Evolutionary conservation across 2,888 invertebrate genomes (phyloP).

Genomic region (Epistrophe eligans): DNA sequence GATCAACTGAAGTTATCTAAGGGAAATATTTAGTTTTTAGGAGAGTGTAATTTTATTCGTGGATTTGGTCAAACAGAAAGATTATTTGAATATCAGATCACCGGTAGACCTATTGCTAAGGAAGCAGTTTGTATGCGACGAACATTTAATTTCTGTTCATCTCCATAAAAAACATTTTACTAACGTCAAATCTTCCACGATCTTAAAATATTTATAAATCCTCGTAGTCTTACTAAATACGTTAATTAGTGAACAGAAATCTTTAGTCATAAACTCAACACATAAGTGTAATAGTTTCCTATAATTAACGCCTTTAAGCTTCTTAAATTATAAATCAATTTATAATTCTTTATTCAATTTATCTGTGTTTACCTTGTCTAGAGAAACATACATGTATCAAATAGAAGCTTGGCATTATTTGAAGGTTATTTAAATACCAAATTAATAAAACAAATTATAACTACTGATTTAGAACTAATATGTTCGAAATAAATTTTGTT

Average conservation of each 20-base stretch:
- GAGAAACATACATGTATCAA: slow-evolving; percentile 2
- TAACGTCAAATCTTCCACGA: too few relatives aligned
- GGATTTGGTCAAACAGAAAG: too few relatives aligned
- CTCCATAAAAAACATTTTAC: too few relatives aligned
- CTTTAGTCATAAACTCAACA: slow-evolving; percentile 32
- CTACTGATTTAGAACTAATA: background rate
- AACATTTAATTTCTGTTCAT: too few relatives aligned
- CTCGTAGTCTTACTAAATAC: background rate
- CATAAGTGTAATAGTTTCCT: slow-evolving; percentile 23
- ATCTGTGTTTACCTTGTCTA: slow-evolving; percentile 49
- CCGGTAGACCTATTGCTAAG: too few relatives aligned
- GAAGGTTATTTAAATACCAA: slow-evolving; percentile 61
- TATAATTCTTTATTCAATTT: slow-evolving; percentile 43
- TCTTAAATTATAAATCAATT: slow-evolving; percentile 17
- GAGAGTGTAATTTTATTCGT: too few relatives aligned
- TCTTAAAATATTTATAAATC: background rate
- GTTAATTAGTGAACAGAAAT: slow-evolving; percentile 36
- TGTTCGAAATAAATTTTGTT: background rate
- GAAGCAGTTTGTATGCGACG: too few relatives aligned
- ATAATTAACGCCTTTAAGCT: slow-evolving; percentile 43
- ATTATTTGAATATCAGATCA: too few relatives aligned
- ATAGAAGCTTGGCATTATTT: slow-evolving; percentile 23
- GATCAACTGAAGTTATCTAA: too few relatives aligned
- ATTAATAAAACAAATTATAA: background rate
- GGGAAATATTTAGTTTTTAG: too few relatives aligned